Base-by-base conservation (phyloP, 2,797 vertebrate species). In the Meriones psammophilus region DNA sequence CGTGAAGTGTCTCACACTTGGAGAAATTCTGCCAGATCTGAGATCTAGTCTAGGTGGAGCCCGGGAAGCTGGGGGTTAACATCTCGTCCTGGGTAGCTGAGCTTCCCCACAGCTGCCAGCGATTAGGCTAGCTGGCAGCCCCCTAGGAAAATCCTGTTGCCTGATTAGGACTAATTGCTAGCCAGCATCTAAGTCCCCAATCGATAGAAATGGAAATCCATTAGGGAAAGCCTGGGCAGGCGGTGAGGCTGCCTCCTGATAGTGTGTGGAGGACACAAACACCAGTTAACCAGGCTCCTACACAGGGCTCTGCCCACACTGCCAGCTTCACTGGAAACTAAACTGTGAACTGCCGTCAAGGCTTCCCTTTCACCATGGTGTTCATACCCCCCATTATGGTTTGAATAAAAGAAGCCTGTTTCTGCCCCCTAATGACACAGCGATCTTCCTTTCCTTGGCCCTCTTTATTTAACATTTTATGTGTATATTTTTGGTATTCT, bases 131-230 rank as follows among this genome's bases (percentile, higher is more conserved):
- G 96, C 97, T 95, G 93, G 64, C 97, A 94, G 94, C 91, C 96
- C 96, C 96, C 84, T 84, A 83, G 97, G 81, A 96, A 98, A 92
- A 89, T 94, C 96, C 92, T 92, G 66, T 87, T 89, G 97, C 73
- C 97, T 98, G 97, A 97, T 98, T 95, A 98, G 92, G 91, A 92
- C 96, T 98, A 98, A 98, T 98, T 98, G 98, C 97, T 92, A 92
- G 93, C 85, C 96, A 69, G 60, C 93, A 74, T 89, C 96, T 94
- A 95, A 96, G 97, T 96, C 81, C 79, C 97, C 64, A 60, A 68
- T 88, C 7, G 62, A 95, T 80, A 76, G 94, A 93, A 56, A 84
- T 86, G 94, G 97, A 90, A 88, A 91, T 46, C 93, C 96, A 80
- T 80, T 76, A 91, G 97, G 94, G 81, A 93, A 30, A 74, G 81